Conservation (phyloP, 1,140 invertebrate genomes). For the Lethrus apterus region DNA sequence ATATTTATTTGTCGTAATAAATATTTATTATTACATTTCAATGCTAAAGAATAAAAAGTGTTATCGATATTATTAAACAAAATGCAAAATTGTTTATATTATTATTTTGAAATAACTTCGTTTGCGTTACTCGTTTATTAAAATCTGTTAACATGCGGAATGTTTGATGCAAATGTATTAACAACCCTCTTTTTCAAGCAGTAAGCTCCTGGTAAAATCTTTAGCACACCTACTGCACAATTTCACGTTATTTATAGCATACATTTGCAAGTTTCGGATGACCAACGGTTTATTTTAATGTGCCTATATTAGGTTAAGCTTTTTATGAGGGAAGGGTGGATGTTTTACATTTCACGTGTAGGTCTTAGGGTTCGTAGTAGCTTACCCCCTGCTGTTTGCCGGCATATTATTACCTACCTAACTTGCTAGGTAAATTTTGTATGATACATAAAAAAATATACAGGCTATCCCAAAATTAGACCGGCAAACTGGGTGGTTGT, state of each 20-base stretch:
- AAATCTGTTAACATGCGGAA: too few species aligned
- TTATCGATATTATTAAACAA: neutral
- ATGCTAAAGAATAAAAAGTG: neutral
- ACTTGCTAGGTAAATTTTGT: too few species aligned
- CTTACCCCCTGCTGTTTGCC: conserved; percentile 17
- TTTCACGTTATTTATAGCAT: neutral
- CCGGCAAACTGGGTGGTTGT: too few species aligned
- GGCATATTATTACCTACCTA: conserved; percentile 13
- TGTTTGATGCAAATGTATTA: neutral
- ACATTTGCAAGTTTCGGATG: conserved; percentile 13
- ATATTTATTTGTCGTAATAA: too few species aligned
- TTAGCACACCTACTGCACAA: neutral
- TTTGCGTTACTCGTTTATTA: too few species aligned
- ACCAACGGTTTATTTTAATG: conserved; percentile 24
- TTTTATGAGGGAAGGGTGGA: conserved; percentile 21
- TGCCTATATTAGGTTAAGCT: conserved; percentile 17
- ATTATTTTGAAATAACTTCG: too few species aligned
- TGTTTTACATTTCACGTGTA: conserved; percentile 21
- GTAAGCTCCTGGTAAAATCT: neutral
- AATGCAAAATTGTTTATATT: neutral
- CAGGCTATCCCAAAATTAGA: too few species aligned
- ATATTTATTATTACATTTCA: too few species aligned
- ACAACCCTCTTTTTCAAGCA: neutral
- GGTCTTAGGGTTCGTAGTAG: conserved; percentile 15
- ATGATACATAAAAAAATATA: too few species aligned